Evolutionary conservation across 1,140 invertebrate genomes (phyloP).

Genomic region (Heliothis subflexa): DNA sequence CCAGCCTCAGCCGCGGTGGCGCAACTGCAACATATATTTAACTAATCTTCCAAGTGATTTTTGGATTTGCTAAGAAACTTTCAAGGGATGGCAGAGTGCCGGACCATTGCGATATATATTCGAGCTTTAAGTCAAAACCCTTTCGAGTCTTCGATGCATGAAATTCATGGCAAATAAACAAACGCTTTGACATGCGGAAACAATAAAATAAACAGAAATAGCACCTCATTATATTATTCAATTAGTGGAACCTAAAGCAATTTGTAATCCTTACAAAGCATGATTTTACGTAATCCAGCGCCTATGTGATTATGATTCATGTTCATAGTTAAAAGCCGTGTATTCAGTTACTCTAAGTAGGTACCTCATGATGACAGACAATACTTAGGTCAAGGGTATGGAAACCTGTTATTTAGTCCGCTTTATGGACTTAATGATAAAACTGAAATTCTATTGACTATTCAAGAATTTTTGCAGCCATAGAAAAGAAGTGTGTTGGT

Average conservation of each 20-base stretch:
- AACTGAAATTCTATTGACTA: neutral
- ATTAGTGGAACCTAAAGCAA: neutral
- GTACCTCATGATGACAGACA: neutral
- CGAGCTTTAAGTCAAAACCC: no score
- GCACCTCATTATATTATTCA: neutral
- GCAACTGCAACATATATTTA: no score
- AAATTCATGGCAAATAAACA: no score
- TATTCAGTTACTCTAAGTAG: neutral
- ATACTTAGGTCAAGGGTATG: constrained; percentile 1
- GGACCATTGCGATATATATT: no score
- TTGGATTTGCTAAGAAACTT: no score
- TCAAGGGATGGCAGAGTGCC: no score
- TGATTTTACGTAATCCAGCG: neutral
- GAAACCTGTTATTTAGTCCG: neutral
- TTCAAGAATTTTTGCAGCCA: no score
- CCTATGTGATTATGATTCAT: neutral
- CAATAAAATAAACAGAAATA: neutral
- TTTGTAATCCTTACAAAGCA: constrained; percentile 16
- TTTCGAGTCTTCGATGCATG: no score
- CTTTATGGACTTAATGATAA: neutral
- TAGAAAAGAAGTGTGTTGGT: no score
- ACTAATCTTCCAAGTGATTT: no score
- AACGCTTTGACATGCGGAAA: no score
- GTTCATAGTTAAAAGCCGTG: neutral
- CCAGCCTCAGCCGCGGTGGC: no score